Base-by-base conservation (phyloP, 2,797 vertebrate genomes). In the Acrocephalus scirpaceus region DNA sequence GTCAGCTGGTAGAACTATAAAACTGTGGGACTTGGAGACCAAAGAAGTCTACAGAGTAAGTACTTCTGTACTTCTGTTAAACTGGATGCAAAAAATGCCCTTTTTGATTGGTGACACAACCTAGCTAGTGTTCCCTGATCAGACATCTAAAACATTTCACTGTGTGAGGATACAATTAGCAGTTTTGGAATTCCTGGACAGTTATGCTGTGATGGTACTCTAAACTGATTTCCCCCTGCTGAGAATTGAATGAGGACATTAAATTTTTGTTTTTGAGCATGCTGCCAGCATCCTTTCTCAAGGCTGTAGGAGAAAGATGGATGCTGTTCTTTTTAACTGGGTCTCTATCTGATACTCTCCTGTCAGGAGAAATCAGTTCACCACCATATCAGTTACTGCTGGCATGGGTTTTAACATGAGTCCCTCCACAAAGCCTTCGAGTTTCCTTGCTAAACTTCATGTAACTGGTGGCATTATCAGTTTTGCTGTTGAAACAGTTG, bases 11-110 rank as follows among this genome's bases (percentile, higher is more conserved):
- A 98, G 98, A 97, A 98, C 98, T 76, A 99, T 99, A 98, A 99
- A 99, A 97, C 98, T 99, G 98, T 99, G 99, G 99, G 98, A 99
- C 98, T 98, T 99, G 98, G 99, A 99, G 97, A 99, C 99, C 97
- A 99, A 99, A 98, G 99, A 99, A 98, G 96, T 99, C 96, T 99
- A 98, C 98, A 99, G 99, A 98, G 99, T 99, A 97, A 98, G 99
- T 98, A 73, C 73, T 74, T 92, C 47, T n/a, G 99, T 97, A 67
- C 72, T 71, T 94, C 47, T 50, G 32, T 73, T 72, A 60, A 85
- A 53, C 20, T 34, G 38, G 9, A 11, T 77, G 50, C 5, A 38
- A 76, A 92, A 56, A 64, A 16, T 10, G n/a, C 8, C 4, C 12
- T 54, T 70, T 38, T 75, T 48, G 13, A 8, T 51, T 51, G 38